Evolutionary conservation across 1,140 invertebrate species (phyloP).

Genomic region (Metaphire vulgaris): DNA sequence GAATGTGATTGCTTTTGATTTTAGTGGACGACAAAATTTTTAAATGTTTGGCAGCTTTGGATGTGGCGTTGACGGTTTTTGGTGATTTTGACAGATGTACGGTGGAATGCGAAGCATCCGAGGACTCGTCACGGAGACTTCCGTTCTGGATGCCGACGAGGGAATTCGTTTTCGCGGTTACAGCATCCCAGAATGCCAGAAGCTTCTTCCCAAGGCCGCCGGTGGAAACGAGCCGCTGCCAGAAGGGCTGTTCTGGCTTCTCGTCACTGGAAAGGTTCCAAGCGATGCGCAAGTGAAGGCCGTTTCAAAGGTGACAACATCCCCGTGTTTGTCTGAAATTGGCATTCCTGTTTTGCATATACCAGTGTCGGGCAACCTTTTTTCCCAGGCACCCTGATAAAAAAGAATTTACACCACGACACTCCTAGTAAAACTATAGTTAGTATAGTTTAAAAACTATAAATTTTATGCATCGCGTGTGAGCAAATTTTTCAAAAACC

Average conservation of each 20-base stretch:
- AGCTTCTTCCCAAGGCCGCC: conserved; percentile 75
- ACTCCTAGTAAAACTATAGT: no score
- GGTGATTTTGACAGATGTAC: conserved; percentile 67
- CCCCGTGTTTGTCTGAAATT: no score
- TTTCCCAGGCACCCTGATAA: no score
- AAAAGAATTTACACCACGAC: no score
- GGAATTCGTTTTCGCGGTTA: conserved; percentile 91
- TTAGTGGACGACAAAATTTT: no score
- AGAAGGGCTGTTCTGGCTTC: conserved; percentile 91
- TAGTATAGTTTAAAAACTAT: no score
- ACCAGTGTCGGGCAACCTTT: no score
- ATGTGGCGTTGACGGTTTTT: background rate
- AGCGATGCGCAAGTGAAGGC: conserved; percentile 65
- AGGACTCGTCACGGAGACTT: conserved; percentile 89
- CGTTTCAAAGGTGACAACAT: conserved; percentile 61
- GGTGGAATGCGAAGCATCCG: conserved; percentile 96
- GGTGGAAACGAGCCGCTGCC: conserved; percentile 83
- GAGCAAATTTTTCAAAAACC: no score
- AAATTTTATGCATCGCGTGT: no score
- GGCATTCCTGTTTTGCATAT: no score
- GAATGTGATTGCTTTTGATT: no score
- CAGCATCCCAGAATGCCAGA: conserved; percentile 90
- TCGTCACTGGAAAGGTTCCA: conserved; percentile 86
- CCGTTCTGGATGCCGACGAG: conserved; percentile 87
- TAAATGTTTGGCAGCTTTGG: background rate